Conservation (phyloP, 1,140 invertebrate genomes). For the Drosophila varians region DNA sequence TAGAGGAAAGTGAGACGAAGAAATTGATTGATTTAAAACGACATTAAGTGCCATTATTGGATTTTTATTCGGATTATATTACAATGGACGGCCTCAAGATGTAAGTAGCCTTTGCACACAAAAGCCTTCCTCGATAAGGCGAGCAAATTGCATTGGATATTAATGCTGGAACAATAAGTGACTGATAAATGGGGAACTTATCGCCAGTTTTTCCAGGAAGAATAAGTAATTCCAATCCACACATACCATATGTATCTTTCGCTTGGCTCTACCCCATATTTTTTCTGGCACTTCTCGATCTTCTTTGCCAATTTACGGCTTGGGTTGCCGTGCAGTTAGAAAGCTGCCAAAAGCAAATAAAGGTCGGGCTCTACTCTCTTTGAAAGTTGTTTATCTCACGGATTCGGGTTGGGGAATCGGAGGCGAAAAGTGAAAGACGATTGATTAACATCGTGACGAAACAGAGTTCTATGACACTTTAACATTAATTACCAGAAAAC, state of each 20-base stretch:
- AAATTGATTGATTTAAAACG: slow-evolving; percentile 36
- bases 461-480: slow-evolving; percentile 6
- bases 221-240: slow-evolving; percentile 1
- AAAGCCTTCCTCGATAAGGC: slow-evolving; percentile 17
- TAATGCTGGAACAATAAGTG: neutral
- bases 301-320: slow-evolving; percentile 60
- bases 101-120: slow-evolving; percentile 24
- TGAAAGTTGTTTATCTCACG: slow-evolving; percentile 49
- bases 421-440: slow-evolving; percentile 36
- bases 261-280: neutral
- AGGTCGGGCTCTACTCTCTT: slow-evolving; percentile 48
- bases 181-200: slow-evolving; percentile 38
- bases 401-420: slow-evolving; percentile 4
- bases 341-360: slow-evolving; percentile 78
- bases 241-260: neutral
- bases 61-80: slow-evolving; percentile 7
- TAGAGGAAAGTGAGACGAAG: slow-evolving; percentile 6
- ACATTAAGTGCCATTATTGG: slow-evolving; percentile 15
- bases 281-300: slow-evolving; percentile 26
- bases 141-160: slow-evolving; percentile 4
- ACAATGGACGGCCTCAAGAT: slow-evolving; percentile 39
- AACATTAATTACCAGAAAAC: neutral
- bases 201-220: slow-evolving; percentile 42
- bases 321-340: slow-evolving; percentile 54
- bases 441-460: slow-evolving; percentile 31